These are phyloP conservation scores for Leptinotarsa haldemani DNA, from an alignment of 2,888 invertebrate genomes.

Conservation along the genomic window DNA sequence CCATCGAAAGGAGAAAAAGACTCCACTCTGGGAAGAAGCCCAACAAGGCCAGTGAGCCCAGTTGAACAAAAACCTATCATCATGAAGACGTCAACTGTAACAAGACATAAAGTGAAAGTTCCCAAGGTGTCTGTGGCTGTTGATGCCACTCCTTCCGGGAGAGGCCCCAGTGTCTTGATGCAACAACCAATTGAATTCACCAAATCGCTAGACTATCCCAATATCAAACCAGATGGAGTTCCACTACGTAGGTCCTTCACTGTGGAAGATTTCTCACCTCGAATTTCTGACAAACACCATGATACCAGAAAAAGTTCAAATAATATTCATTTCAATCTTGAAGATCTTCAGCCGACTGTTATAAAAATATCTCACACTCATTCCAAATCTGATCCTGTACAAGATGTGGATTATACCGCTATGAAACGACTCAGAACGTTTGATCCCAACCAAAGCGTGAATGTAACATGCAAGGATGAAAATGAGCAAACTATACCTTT, in stretches of 20 bases:
- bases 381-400: conserved; percentile 77
- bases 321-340: conserved; percentile 59
- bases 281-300: conserved; percentile 46
- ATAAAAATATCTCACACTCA: conserved; percentile 74
- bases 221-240: conserved; percentile 47
- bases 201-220: conserved; percentile 71
- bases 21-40: conserved; percentile 60
- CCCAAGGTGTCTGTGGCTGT: conserved; percentile 82
- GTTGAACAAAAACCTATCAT: conserved; percentile 45
- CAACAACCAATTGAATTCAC: conserved; percentile 83
- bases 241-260: conserved; percentile 67
- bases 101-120: conserved; percentile 63
- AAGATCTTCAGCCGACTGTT: conserved; percentile 55
- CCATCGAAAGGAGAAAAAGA: conserved; percentile 49
- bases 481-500: conserved; percentile 64
- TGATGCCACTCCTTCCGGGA: conserved; percentile 81
- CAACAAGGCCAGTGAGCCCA: conserved; percentile 63
- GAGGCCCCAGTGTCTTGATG: conserved; percentile 78
- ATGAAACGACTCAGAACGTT: conserved; percentile 62
- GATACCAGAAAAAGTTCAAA: conserved; percentile 58
- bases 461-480: conserved; percentile 80
- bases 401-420: conserved; percentile 64
- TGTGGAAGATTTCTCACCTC: conserved; percentile 63
- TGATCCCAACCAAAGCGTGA: conserved; percentile 71
- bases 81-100: conserved; percentile 55